Evolutionary conservation across 2,797 vertebrate genomes (phyloP).

Genomic region (Mareca penelope): DNA sequence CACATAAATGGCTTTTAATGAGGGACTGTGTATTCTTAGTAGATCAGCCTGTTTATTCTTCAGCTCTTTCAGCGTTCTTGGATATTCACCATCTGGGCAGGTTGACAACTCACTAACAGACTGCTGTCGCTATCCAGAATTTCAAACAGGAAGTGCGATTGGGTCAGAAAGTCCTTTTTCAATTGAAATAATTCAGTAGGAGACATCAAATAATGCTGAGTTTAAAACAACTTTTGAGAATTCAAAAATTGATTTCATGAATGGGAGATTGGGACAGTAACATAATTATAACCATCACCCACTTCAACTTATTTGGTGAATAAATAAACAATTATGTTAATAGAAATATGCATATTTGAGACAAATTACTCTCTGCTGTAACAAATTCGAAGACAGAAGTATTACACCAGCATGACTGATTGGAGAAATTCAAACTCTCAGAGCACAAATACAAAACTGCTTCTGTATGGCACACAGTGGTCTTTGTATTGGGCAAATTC

Average conservation of each 20-base stretch:
- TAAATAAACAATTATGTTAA: constrained; percentile 51
- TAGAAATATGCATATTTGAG: constrained; percentile 31
- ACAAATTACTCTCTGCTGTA: constrained; percentile 36
- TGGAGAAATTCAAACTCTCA: constrained; percentile 13
- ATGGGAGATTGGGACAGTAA: neutral
- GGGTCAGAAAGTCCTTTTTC: constrained; percentile 64
- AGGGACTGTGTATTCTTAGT: constrained; percentile 55
- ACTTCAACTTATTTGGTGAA: constrained; percentile 43
- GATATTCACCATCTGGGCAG: constrained; percentile 67
- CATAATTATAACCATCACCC: constrained; percentile 34
- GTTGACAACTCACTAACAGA: constrained; percentile 64
- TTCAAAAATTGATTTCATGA: constrained; percentile 29
- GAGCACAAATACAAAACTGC: constrained; percentile 7
- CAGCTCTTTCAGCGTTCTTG: constrained; percentile 68
- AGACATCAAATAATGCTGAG: constrained; percentile 45
- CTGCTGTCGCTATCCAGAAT: constrained; percentile 54
- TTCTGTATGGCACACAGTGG: constrained; percentile 35
- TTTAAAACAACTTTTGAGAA: constrained; percentile 45
- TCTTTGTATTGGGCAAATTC: constrained; percentile 54
- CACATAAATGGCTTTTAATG: constrained; percentile 47
- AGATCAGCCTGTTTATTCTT: constrained; percentile 60
- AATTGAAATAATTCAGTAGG: constrained; percentile 49
- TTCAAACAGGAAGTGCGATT: constrained; percentile 47
- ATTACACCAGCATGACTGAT: constrained; percentile 54
- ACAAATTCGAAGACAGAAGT: constrained; percentile 39